A percentile compares a stretch with the other conserved stretches of the same genome.
phyloP scores from a whole-genome alignment of 2,888 invertebrate genomes.

The Clitarchus hookeri region DNA sequence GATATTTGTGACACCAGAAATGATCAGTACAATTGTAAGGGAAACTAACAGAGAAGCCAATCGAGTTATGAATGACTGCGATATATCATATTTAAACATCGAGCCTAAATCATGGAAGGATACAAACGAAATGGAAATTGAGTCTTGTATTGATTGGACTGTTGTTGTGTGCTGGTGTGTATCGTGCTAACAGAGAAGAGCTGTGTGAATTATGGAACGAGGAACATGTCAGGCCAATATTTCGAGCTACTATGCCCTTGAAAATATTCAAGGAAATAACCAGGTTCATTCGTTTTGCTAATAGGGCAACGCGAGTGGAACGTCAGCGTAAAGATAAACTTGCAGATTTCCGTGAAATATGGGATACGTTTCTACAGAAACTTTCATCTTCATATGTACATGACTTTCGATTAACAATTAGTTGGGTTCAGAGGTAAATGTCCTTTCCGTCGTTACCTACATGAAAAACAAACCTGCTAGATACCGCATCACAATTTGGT shows the following conservation, averaged over 20 bases:
- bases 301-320: neutral
- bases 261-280: neutral
- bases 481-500: conserved; percentile 16
- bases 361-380: too few species aligned
- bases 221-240: neutral
- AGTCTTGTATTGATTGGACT: neutral
- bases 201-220: neutral
- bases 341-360: too few species aligned
- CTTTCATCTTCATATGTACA: neutral
- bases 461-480: neutral
- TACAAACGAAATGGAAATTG: neutral
- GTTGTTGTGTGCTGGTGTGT: neutral
- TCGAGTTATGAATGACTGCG: too few species aligned
- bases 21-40: too few species aligned
- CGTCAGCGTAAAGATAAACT: too few species aligned
- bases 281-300: neutral
- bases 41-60: too few species aligned
- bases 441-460: neutral
- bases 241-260: neutral
- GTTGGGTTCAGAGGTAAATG: neutral
- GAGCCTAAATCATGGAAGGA: neutral
- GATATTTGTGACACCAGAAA: too few species aligned
- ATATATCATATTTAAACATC: too few species aligned
- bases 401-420: neutral
- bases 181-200: neutral